These are phyloP conservation scores for Alosa sapidissima DNA, from an alignment of 2,797 vertebrate species.

Conservation along the genomic window DNA sequence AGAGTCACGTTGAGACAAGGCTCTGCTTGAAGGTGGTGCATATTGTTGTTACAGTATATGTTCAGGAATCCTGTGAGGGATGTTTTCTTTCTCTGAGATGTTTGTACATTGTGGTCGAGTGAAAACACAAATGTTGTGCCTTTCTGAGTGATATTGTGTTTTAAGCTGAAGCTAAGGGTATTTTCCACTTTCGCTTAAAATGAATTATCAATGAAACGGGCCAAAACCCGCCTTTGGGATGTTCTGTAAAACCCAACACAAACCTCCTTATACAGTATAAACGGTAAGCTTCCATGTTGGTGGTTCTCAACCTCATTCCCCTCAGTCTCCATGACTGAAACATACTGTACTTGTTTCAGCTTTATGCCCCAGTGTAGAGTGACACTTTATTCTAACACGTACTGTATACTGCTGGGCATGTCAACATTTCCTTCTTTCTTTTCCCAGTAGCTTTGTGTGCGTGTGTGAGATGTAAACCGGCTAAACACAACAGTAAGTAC, in stretches of 20 bases:
- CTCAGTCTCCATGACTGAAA: neutral
- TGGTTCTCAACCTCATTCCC: neutral
- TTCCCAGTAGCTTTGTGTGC: neutral
- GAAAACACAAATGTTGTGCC: constrained; percentile 19
- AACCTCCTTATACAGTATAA: neutral
- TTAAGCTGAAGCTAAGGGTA: neutral
- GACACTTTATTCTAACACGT: neutral
- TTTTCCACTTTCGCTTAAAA: neutral
- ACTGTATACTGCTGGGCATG: neutral
- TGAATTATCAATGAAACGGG: neutral
- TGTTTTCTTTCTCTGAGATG: neutral
- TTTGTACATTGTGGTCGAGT: neutral
- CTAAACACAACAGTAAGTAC: constrained; percentile 16
- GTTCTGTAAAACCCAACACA: neutral
- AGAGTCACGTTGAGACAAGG: too few species aligned
- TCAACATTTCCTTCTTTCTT: neutral
- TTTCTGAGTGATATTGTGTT: neutral
- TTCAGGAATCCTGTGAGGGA: neutral
- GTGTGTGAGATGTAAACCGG: neutral
- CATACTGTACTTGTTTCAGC: neutral
- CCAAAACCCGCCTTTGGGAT: neutral
- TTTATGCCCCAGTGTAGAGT: neutral
- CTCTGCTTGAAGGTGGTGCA: neutral
- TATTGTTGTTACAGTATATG: neutral
- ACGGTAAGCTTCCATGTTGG: neutral